phyloP scores from a whole-genome alignment of 2,113 vertebrate genomes.

The Asarcornis scutulata region DNA sequence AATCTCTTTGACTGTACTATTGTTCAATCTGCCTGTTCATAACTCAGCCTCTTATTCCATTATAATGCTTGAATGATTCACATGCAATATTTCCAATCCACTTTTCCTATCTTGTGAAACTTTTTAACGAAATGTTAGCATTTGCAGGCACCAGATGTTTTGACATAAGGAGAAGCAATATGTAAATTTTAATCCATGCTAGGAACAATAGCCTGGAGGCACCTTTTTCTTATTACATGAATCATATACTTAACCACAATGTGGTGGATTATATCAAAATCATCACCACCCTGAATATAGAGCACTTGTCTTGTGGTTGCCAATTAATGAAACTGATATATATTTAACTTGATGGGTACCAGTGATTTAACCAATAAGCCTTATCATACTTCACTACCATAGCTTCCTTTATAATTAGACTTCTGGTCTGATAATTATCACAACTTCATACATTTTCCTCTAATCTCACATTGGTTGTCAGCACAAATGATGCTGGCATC shows the following conservation, averaged over 20 bases:
- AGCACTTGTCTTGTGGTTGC: slow-evolving; percentile 71
- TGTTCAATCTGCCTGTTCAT: slow-evolving; percentile 64
- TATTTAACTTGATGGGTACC: slow-evolving; percentile 69
- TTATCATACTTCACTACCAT: slow-evolving; percentile 41
- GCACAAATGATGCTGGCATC: slow-evolving; percentile 15
- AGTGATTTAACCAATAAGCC: slow-evolving; percentile 60
- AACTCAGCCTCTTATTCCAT: slow-evolving; percentile 75
- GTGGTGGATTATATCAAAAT: slow-evolving; percentile 74
- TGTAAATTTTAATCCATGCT: slow-evolving; percentile 82
- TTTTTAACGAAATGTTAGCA: slow-evolving; percentile 79
- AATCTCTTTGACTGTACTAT: slow-evolving; percentile 62
- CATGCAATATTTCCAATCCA: slow-evolving; percentile 72
- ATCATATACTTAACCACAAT: slow-evolving; percentile 79
- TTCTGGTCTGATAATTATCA: slow-evolving; percentile 54
- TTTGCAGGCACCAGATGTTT: slow-evolving; percentile 82
- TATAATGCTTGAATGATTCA: slow-evolving; percentile 76
- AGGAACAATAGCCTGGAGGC: slow-evolving; percentile 81
- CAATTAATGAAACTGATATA: slow-evolving; percentile 75
- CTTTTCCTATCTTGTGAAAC: slow-evolving; percentile 76
- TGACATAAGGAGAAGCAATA: slow-evolving; percentile 84
- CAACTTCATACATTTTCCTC: slow-evolving; percentile 19
- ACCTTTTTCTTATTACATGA: slow-evolving; percentile 80
- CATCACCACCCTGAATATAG: slow-evolving; percentile 64
- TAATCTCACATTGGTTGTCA: slow-evolving; percentile 30
- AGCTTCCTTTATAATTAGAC: slow-evolving; percentile 36